Evolutionary conservation across 2,888 invertebrate species (phyloP).

Genomic region (Druceiella hillmani): DNA sequence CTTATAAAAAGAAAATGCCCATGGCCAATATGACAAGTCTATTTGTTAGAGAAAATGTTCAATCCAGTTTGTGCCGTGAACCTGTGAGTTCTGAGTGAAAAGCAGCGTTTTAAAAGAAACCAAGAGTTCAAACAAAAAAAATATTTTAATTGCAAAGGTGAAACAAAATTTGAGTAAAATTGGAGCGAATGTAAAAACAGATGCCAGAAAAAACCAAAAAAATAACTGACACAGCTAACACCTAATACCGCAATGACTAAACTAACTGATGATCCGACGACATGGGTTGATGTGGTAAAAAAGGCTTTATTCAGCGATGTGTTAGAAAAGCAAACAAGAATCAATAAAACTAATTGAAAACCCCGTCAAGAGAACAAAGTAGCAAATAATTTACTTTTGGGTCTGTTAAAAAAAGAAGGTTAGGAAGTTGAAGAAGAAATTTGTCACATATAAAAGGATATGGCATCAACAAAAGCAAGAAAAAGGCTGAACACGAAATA

Average conservation of each 20-base stretch:
- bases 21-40: too few species aligned
- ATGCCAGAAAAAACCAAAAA: constrained; percentile 11
- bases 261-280: too few species aligned
- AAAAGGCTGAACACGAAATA: too few species aligned
- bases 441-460: too few species aligned
- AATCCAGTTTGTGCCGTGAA: too few species aligned
- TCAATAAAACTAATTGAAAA: constrained; percentile 11
- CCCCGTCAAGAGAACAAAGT: constrained; percentile 11
- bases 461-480: too few species aligned
- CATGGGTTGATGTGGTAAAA: constrained; percentile 12
- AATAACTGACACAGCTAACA: constrained; percentile 6
- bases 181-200: too few species aligned
- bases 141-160: background rate
- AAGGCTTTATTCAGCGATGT: constrained; percentile 12
- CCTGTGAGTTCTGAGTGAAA: too few species aligned
- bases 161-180: constrained; percentile 2
- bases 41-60: too few species aligned
- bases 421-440: too few species aligned
- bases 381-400: constrained; percentile 9
- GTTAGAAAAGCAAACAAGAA: constrained; percentile 9
- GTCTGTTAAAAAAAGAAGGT: too few species aligned
- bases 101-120: constrained; percentile 7
- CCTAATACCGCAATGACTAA: constrained; percentile 11
- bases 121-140: constrained; percentile 4
- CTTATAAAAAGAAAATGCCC: too few species aligned